Evolutionary conservation across 2,797 vertebrate genomes (phyloP), one percentile per base, ranked within the genome.

Genomic region (Chaetodon trifasciatus): DNA sequence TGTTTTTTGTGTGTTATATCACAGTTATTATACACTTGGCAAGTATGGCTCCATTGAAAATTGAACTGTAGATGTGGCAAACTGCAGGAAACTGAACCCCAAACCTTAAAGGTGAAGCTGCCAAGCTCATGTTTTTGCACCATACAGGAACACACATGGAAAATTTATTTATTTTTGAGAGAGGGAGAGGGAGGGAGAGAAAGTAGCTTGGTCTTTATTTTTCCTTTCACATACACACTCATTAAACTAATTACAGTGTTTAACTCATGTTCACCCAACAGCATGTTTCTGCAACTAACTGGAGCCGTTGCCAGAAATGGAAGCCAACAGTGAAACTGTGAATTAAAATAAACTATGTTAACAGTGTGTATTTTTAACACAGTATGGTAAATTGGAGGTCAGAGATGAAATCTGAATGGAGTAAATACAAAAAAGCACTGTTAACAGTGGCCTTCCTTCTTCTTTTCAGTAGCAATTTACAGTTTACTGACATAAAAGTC

Each of bases 321-420:
- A 66, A 65, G 40, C 44, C 53, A 61, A 55, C 32, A 42, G 60
- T 66, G 39, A 70, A 80, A 47, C 3, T 68, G 21, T 62, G 42
- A 57, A 47, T 57, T 39, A 49, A 87, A 68, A 71, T 10, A 72
- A 84, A 55, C 40, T 24, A 47, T 11, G 24, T 15, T 15, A 68
- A 61, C 21, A 44, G 63, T 42, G 60, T 66, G 13, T 75, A 74
- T 77, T 87, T 84, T 83, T 63, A 84, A 42, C 11, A 50, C n/a
- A 62, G 39, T 53, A 1, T 83, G 76, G 84, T 65, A 62, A 88
- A 85, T 73, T 63, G 1, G 58, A 74, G 76, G 82, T 74, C 79
- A 88, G 60, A 86, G 79, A 80, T 62, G 6, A 74, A 79, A 70
- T 13, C 17, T 15, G 67, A 78, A 70, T 46, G n/a, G 21, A 65